Base-by-base conservation (phyloP, 2,888 invertebrate species). In the Thera britannica region DNA sequence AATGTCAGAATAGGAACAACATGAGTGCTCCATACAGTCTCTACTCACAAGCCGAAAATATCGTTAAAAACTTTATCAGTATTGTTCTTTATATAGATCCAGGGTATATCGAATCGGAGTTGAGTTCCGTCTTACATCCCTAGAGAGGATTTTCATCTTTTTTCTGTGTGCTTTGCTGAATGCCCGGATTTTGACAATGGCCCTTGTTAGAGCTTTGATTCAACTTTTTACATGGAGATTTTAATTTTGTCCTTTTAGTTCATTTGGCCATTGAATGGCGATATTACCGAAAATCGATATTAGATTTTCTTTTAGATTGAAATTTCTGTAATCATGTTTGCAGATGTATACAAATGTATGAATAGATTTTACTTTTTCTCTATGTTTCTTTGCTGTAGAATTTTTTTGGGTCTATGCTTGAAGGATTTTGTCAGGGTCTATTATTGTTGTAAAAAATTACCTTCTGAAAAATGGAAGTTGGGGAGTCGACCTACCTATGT, bases 111-210 rank as follows among this genome's bases (percentile, higher is more conserved):
- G 23, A 57, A 38, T 58, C 34, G 7, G n/a, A 54, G 23, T 59
- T 7, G 34, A 34, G 6, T 8, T 57, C 41, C 35, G 8, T 46
- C 34, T 57, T 9, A 57, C 70, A 63, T 55, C 70, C 48, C 66
- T 70, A 63, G 54, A 51, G 44, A 7, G 35, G 63, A 58, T 49
- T 68, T 49, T 65, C 66, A 62, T 72, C 71, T 68, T 70, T 70
- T 67, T 70, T 65, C 70, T 67, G 74, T 73, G 67, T 72, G 68
- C 73, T 70, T 70, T 70, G 68, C 71, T 72, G 73, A 75, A 75
- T 73, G 67, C 72, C 72, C 71, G 73, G 75, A 75, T 75, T 75
- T 75, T 62, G 72, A 75, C 75, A 75, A 75, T 75, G 62, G 73
- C 63, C 71, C 73, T 73, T 72, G 73, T 75, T 75, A 73, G 67